These are phyloP conservation scores for Lomographa bimaculata DNA, from an alignment of 2,888 invertebrate species.

Conservation along the genomic window DNA sequence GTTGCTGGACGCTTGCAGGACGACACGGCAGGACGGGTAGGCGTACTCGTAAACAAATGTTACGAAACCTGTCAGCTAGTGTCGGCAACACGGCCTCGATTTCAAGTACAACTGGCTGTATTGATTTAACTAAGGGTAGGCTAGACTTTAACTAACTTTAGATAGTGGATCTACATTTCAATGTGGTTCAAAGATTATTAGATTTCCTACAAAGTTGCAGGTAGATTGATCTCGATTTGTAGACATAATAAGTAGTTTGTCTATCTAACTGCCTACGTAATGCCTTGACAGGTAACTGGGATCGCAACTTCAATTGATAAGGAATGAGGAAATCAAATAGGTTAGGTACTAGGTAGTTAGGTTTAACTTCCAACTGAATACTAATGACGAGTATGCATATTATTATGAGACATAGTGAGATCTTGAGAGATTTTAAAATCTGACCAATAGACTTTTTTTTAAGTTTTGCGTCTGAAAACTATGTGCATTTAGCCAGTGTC, in stretches of 20 bases:
- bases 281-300: neutral
- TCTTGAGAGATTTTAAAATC: too few relatives aligned
- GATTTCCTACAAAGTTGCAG: conserved; percentile 7
- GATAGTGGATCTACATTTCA: conserved; percentile 18
- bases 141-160: conserved; percentile 8
- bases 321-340: conserved; percentile 10
- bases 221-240: neutral
- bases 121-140: conserved; percentile 14
- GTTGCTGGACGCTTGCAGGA: conserved; percentile 19
- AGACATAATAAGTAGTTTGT: neutral
- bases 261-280: neutral
- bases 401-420: too few relatives aligned
- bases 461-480: too few relatives aligned
- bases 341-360: too few relatives aligned
- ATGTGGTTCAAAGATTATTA: conserved; percentile 16
- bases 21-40: conserved; percentile 11
- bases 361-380: too few relatives aligned
- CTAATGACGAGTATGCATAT: too few relatives aligned
- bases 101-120: conserved; percentile 5
- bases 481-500: too few relatives aligned
- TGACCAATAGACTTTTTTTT: too few relatives aligned
- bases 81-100: conserved; percentile 18
- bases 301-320: too few relatives aligned
- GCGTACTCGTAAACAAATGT: conserved; percentile 31
- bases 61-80: conserved; percentile 28